Conservation (phyloP, 2,113 vertebrate genomes). For the Myiopsitta monachus region DNA sequence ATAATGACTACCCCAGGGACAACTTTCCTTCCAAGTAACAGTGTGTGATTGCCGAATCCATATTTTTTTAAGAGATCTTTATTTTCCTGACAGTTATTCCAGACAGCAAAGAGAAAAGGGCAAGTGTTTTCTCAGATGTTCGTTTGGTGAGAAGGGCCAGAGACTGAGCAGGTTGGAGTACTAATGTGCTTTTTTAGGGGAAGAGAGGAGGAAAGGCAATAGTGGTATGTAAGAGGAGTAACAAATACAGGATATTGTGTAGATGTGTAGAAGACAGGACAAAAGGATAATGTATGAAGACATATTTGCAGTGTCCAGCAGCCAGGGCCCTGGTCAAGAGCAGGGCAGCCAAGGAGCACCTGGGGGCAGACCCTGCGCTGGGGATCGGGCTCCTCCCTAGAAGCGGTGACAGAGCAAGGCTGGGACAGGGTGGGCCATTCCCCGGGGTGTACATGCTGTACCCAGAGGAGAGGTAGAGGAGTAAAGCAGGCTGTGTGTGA, state of each 20-base stretch:
- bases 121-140: conserved; percentile 38
- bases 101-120: conserved; percentile 34
- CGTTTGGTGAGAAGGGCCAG: conserved; percentile 19
- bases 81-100: conserved; percentile 9
- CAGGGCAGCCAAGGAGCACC: rapidly evolving
- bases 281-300: neutral
- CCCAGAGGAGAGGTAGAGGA: neutral
- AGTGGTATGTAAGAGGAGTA: neutral
- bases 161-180: neutral
- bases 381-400: neutral
- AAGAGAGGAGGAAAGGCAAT: neutral
- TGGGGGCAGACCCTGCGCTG: neutral
- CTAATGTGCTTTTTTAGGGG: neutral
- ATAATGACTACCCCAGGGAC: conserved; percentile 65
- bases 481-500: neutral
- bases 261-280: neutral
- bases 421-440: neutral
- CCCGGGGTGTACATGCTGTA: rapidly evolving
- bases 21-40: conserved; percentile 41
- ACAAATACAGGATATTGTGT: neutral
- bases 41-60: conserved; percentile 60
- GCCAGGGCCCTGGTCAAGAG: neutral
- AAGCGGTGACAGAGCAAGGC: neutral
- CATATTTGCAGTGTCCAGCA: neutral
- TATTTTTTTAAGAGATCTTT: conserved; percentile 15